These are phyloP conservation scores for Papilio dardanus DNA, from an alignment of 1,140 invertebrate genomes.

Conservation along the genomic window DNA sequence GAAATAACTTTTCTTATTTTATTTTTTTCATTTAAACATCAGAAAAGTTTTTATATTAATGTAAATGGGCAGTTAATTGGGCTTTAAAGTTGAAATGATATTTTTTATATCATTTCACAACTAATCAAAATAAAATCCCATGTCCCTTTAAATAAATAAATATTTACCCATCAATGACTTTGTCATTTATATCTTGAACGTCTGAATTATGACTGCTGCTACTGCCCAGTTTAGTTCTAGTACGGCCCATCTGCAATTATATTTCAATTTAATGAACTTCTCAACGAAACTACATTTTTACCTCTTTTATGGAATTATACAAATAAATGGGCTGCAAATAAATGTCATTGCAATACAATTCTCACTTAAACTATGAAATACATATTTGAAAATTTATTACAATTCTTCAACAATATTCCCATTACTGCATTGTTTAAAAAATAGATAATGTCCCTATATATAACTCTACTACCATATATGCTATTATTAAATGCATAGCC, in stretches of 20 bases:
- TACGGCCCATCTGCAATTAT: constrained; percentile 74
- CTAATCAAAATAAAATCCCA: not conserved
- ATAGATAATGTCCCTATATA: no score
- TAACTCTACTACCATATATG: no score
- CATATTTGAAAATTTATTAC: not conserved
- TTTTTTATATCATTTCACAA: not conserved
- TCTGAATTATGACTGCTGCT: constrained; percentile 70
- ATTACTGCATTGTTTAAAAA: not conserved
- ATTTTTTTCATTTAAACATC: no score
- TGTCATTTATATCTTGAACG: constrained; percentile 64
- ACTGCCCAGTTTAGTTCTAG: constrained; percentile 62
- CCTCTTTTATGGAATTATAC: not conserved
- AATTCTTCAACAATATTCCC: not conserved
- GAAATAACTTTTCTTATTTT: no score
- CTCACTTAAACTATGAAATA: not conserved
- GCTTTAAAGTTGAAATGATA: constrained; percentile 15
- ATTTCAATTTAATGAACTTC: constrained; percentile 40
- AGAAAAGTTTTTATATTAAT: not conserved
- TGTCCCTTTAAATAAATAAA: constrained; percentile 37
- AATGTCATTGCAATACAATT: not conserved
- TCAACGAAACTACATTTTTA: not conserved
- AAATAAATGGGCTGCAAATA: not conserved
- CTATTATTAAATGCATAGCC: not conserved
- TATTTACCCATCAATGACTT: constrained; percentile 79
- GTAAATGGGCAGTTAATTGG: constrained; percentile 30